These are phyloP conservation scores for Formica exsecta DNA, from an alignment of 1,140 invertebrate species.

Conservation along the genomic window DNA sequence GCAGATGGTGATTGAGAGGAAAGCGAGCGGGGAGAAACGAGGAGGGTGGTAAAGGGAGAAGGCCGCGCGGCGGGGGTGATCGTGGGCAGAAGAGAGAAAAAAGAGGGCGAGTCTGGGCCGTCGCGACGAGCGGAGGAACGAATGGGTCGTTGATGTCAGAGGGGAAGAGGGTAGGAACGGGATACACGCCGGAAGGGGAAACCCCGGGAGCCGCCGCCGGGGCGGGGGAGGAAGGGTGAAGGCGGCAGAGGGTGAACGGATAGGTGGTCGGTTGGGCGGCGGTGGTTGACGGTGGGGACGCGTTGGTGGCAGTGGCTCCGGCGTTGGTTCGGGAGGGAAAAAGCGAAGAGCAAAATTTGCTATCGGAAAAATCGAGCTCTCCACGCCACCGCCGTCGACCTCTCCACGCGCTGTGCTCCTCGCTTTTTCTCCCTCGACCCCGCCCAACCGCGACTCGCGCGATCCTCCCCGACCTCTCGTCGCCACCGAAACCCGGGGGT, in stretches of 20 bases:
- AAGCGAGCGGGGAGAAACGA: slow-evolving; percentile 41
- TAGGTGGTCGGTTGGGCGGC: slow-evolving; percentile 17
- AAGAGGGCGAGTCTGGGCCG: slow-evolving; percentile 57
- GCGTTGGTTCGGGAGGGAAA: slow-evolving; percentile 60
- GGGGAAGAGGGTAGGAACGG: slow-evolving; percentile 48
- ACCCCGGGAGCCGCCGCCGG: slow-evolving; percentile 44
- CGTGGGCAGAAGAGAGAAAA: slow-evolving; percentile 69
- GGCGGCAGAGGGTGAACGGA: background rate
- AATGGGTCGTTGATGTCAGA: slow-evolving; percentile 56
- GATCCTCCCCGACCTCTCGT: slow-evolving; percentile 25
- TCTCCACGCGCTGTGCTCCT: slow-evolving; percentile 64
- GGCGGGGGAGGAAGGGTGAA: slow-evolving; percentile 42
- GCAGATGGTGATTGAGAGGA: slow-evolving; percentile 75
- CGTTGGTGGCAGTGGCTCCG: slow-evolving; percentile 35
- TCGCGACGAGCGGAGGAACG: slow-evolving; percentile 56
- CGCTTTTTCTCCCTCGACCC: slow-evolving; percentile 61
- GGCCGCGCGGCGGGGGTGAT: slow-evolving; percentile 59
- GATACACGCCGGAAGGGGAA: slow-evolving; percentile 35
- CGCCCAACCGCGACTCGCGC: slow-evolving; percentile 58
- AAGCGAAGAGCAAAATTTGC: slow-evolving; percentile 81
- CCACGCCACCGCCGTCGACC: slow-evolving; percentile 70
- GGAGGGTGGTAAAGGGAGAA: slow-evolving; percentile 45
- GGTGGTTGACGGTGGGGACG: slow-evolving; percentile 59
- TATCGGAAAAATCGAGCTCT: slow-evolving; percentile 85
- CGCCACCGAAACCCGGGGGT: slow-evolving; percentile 9